Evolutionary conservation across 1,140 invertebrate species (phyloP), one percentile per base, ranked within the genome.

Genomic region (Trichoplusia ni): DNA sequence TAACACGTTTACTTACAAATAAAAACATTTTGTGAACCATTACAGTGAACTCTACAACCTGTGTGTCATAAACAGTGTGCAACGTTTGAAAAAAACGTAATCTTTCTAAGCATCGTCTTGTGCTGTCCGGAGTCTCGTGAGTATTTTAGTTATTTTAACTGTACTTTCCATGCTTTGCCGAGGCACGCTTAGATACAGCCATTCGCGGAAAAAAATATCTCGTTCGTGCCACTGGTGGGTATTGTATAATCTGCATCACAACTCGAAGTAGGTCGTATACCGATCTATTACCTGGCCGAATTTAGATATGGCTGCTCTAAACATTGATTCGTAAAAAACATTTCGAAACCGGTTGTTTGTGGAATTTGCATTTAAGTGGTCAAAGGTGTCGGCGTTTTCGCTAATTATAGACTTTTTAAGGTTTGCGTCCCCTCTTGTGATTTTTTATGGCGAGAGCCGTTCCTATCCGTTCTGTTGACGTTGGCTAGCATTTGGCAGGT

Each of bases 91-190:
- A 62, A n/a, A 69, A 67, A 70, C 73, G 67, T 71, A 75, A 71
- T 79, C 72, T 58, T 73, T 76, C 73, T 79, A 77, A 73, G 71
- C 75, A 75, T 75, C 74, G 69, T 18, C 38, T 23, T 29, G 67
- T 66, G 69, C 59, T 60, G 73, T 64, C 69, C 44, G 71, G 72
- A 68, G 68, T 73, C 61, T 73, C 76, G 82, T 87, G 77, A 86
- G 84, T 86, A 84, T 81, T 81, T 76, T 77, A 81, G 75, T 78
- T 80, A 79, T 75, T 83, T 80, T 86, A 88, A 88, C 85, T 82
- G 83, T 88, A 84, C 79, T 82, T 85, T 87, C 82, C 73, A 83
- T 82, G 74, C 81, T 81, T 80, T 79, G 73, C 54, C 11, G 23
- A 73, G 67, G 69, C 76, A 70, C 77, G 73, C 69, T 71, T 64